A percentile compares a stretch with the other conserved stretches of the same genome.
Conservation (phyloP, 1,140 invertebrate species). For the Lineus longissimus region DNA sequence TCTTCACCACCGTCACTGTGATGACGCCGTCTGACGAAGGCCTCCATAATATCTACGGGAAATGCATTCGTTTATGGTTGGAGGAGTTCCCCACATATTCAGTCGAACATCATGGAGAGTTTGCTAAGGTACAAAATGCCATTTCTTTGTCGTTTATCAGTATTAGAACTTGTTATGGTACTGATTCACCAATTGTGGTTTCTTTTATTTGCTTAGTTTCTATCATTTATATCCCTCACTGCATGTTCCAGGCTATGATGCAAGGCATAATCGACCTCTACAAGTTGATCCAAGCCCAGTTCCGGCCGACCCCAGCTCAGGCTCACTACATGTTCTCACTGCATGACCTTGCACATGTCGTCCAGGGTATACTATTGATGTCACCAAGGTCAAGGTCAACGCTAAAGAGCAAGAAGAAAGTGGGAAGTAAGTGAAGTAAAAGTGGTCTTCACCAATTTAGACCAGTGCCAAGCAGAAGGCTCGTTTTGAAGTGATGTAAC, state of each 20-base stretch:
- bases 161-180: not conserved
- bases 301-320: slow-evolving; percentile 42
- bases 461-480: no score
- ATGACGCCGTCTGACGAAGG: slow-evolving; percentile 32
- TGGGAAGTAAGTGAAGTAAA: no score
- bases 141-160: not conserved
- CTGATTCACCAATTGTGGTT: not conserved
- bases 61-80: slow-evolving; percentile 45
- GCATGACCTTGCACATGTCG: slow-evolving; percentile 41
- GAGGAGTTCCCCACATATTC: slow-evolving; percentile 51
- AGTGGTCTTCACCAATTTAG: no score
- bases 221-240: not conserved
- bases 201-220: not conserved
- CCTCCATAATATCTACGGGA: slow-evolving; percentile 37
- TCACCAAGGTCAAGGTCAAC: slow-evolving; percentile 42
- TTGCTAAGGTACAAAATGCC: slow-evolving; percentile 38
- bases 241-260: slow-evolving; percentile 38
- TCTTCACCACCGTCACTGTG: slow-evolving; percentile 45
- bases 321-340: slow-evolving; percentile 50
- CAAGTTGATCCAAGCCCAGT: slow-evolving; percentile 33
- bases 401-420: no score
- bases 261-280: slow-evolving; percentile 44
- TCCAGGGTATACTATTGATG: slow-evolving; percentile 49
- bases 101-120: slow-evolving; percentile 48
- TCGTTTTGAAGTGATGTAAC: no score